A percentile compares a stretch with the other conserved stretches of the same genome.
Conservation (phyloP, 2,888 invertebrate genomes). For the Itoplectis maculator region DNA sequence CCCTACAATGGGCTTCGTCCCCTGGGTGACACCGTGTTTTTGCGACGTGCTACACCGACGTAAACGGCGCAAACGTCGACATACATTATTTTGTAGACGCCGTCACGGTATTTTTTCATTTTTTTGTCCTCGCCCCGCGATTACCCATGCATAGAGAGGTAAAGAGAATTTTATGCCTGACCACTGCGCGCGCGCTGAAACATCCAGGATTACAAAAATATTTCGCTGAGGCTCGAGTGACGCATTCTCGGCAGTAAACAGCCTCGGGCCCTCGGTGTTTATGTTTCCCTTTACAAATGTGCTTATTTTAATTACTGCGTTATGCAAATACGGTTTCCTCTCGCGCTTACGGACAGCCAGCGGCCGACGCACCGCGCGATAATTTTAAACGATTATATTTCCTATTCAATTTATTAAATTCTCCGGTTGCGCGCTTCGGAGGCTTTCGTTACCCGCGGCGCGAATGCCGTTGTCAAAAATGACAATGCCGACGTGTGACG, state of each 20-base stretch:
- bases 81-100: conserved; percentile 8
- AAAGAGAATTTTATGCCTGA: conserved; percentile 17
- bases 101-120: not conserved
- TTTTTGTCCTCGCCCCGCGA: not conserved
- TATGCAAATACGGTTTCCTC: not conserved
- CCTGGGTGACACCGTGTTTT: not conserved
- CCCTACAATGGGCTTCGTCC: not conserved
- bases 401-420: not conserved
- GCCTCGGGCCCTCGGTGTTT: not conserved
- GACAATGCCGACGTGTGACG: no score
- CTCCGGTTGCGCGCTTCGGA: not conserved
- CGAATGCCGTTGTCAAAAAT: not conserved
- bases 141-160: not conserved
- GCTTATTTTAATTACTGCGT: not conserved
- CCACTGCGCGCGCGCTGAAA: not conserved
- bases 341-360: not conserved
- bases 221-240: not conserved
- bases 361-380: not conserved
- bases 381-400: not conserved
- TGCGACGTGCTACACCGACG: not conserved
- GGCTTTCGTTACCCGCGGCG: not conserved
- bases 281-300: not conserved
- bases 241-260: not conserved
- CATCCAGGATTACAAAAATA: not conserved
- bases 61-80: not conserved